Base-by-base conservation (phyloP, 2,113 vertebrate species). In the Ceuthmochares aereus region DNA sequence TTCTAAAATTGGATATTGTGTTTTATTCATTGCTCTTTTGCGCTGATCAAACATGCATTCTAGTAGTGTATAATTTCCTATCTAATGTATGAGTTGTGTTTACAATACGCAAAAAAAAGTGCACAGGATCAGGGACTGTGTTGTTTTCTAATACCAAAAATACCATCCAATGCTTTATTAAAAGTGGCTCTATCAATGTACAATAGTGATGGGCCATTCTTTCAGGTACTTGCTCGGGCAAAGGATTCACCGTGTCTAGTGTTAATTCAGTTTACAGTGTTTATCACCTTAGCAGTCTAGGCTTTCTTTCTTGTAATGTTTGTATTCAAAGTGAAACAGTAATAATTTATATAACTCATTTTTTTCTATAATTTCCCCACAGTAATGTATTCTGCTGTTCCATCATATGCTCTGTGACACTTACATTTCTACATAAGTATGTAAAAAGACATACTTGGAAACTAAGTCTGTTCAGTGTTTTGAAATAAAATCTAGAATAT, bases 101-200 rank as follows among this genome's bases (percentile, higher is more conserved):
- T 72, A 75, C 19, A 64, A 15, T 32, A 30, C 5, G 30, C 7
- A 14, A 60, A 14, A 56, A n/a, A 34, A 32, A 67, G 37, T 15
- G 15, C 30, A 42, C 16, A 67, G 37, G 45, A 19, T 59, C 0
- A 4, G 7, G 8, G 21, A 62, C 9, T 74, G 22, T 0, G 0
- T 72, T 92, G 36, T 59, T 78, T 87, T 87, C 52, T 62, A 37
- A 62, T 58, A 54, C 6, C 10, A 43, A 32, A 67, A 67, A 23
- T 43, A 34, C 9, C 4, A 22, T 62, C 9, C 7, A 43, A 6
- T 40, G 23, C 7, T 83, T 80, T 59, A 32, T 76, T 96, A 60
- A 76, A 76, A 88, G 36, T 64, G 8, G 32, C 21, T 64, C 10
- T 32, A 43, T 56, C 26, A 16, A 16, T 9, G 12, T 42, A 37